These are phyloP conservation scores for Dione juno DNA, from an alignment of 2,888 invertebrate species.

Conservation along the genomic window DNA sequence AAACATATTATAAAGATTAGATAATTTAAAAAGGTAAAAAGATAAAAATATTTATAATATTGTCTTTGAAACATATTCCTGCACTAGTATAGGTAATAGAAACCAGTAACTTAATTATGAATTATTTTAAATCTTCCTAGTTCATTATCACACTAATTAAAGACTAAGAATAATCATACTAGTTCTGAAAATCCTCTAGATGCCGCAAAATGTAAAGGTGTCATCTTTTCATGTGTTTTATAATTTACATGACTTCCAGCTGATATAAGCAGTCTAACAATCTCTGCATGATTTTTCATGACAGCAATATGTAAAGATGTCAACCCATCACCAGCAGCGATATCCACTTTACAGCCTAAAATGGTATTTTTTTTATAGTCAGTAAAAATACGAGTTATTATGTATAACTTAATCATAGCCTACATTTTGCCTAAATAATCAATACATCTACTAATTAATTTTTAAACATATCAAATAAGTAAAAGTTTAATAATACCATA, in stretches of 20 bases:
- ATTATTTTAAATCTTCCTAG: background rate
- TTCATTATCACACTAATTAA: background rate
- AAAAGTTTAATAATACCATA: too few species aligned
- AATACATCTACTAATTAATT: too few species aligned
- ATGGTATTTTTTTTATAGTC: slow-evolving; percentile 9
- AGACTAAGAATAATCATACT: slow-evolving; percentile 54
- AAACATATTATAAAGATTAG: slow-evolving; percentile 18
- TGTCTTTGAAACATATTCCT: too few species aligned
- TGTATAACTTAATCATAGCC: too few species aligned
- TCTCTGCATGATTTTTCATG: slow-evolving; percentile 81
- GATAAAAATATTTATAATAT: background rate
- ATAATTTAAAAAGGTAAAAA: background rate
- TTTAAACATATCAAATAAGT: too few species aligned
- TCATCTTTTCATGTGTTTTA: slow-evolving; percentile 84
- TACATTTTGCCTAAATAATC: too few species aligned
- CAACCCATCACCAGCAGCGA: slow-evolving; percentile 85
- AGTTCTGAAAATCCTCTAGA: slow-evolving; percentile 81
- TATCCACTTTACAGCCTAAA: slow-evolving; percentile 85
- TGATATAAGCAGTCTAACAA: slow-evolving; percentile 81
- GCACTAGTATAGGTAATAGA: too few species aligned
- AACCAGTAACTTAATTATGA: too few species aligned
- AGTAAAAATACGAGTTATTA: too few species aligned
- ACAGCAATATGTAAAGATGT: slow-evolving; percentile 88
- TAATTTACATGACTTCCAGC: slow-evolving; percentile 85
- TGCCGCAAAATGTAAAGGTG: slow-evolving; percentile 85